Percentiles rank a stretch among this genome's conserved stretches.
phyloP scores from a whole-genome alignment of 2,888 invertebrate species.

The Yponomeuta malinellus region DNA sequence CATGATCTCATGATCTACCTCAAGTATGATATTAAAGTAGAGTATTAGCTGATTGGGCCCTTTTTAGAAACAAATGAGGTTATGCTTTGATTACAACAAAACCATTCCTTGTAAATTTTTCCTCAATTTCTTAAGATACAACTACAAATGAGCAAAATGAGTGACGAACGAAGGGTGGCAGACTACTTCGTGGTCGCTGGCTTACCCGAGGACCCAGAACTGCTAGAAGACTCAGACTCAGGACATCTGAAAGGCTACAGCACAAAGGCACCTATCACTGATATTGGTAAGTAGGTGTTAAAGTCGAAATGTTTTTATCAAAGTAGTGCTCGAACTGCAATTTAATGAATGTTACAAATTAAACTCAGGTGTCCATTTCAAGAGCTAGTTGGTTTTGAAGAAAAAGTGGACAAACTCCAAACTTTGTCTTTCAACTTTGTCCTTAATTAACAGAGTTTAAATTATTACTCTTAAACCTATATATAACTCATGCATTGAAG shows the following conservation, averaged over 20 bases:
- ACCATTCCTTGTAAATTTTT: background rate
- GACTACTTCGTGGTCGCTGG: conserved; percentile 99
- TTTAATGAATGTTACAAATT: too few relatives aligned
- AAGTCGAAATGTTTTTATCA: background rate
- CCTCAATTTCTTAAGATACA: background rate
- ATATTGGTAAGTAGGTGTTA: conserved; percentile 79
- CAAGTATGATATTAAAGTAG: background rate
- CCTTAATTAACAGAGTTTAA: too few relatives aligned
- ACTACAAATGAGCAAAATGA: conserved; percentile 39
- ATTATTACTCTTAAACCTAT: too few relatives aligned
- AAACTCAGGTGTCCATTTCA: too few relatives aligned
- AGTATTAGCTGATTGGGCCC: too few relatives aligned
- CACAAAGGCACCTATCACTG: conserved; percentile 95
- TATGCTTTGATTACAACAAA: background rate
- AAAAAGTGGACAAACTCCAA: too few relatives aligned
- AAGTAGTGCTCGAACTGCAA: too few relatives aligned
- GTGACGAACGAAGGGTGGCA: conserved; percentile 93
- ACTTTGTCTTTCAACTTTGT: too few relatives aligned
- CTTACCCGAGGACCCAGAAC: conserved; percentile 86
- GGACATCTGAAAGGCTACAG: conserved; percentile 88
- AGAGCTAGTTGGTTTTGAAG: too few relatives aligned
- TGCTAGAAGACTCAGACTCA: conserved; percentile 86
- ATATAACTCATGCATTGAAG: too few relatives aligned
- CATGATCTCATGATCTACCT: background rate
- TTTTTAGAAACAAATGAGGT: background rate